A percentile compares a stretch with the other conserved stretches of the same genome.
These are phyloP conservation scores for Cololabis saira DNA, from an alignment of 2,113 vertebrate species.

Conservation along the genomic window DNA sequence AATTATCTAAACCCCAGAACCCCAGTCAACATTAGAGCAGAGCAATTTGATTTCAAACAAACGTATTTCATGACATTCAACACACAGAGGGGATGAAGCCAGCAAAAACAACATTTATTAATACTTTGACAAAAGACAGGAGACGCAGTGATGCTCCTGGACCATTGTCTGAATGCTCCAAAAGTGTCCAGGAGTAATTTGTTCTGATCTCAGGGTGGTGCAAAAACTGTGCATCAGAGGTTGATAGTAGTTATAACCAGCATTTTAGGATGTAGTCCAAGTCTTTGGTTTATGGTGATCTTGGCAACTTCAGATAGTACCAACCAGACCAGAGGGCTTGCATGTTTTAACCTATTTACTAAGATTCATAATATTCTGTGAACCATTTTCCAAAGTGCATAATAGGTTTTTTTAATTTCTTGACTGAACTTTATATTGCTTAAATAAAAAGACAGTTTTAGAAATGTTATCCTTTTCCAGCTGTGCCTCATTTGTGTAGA, in stretches of 20 bases:
- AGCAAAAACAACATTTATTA: conserved; percentile 16
- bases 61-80: conserved; percentile 37
- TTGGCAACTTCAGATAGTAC: conserved; percentile 26
- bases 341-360: conserved; percentile 41
- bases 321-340: conserved; percentile 12
- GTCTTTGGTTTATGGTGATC: conserved; percentile 66
- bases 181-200: conserved; percentile 22
- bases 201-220: conserved; percentile 15
- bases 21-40: conserved; percentile 40
- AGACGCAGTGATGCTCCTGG: conserved; percentile 15
- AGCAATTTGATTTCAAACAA: conserved; percentile 24
- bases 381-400: conserved; percentile 41
- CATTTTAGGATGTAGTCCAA: conserved; percentile 49
- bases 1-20: conserved; percentile 4
- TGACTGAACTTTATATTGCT: neutral
- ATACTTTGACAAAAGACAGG: conserved; percentile 42
- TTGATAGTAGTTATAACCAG: conserved; percentile 39
- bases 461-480: no score
- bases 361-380: neutral
- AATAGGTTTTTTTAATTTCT: neutral
- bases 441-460: no score
- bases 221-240: conserved; percentile 20
- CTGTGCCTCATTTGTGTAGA: no score
- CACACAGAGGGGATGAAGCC: conserved; percentile 6
- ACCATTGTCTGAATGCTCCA: conserved; percentile 18